phyloP scores from a whole-genome alignment of 2,888 invertebrate species.

The Glaucopsyche alexis region DNA sequence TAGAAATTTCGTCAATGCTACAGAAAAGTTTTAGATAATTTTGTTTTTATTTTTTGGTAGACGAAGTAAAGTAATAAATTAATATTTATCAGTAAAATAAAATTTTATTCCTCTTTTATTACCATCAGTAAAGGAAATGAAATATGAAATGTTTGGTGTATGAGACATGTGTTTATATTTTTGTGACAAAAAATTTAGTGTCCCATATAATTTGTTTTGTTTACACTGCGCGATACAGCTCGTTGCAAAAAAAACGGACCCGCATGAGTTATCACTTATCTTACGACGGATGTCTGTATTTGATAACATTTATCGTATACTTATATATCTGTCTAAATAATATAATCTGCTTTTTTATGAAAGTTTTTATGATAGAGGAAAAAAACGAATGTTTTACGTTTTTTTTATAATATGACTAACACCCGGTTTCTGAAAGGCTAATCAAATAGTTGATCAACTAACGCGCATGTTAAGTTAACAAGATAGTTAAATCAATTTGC shows the following conservation, averaged over 20 bases:
- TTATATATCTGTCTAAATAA: background rate
- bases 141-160: constrained; percentile 16
- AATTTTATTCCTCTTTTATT: background rate
- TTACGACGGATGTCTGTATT: constrained; percentile 16
- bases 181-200: constrained; percentile 20
- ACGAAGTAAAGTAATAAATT: too few relatives aligned
- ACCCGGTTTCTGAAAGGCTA: too few relatives aligned
- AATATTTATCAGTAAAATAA: background rate
- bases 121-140: background rate
- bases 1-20: too few relatives aligned
- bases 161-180: constrained; percentile 17
- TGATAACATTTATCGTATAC: background rate
- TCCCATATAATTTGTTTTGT: constrained; percentile 23
- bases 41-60: too few relatives aligned
- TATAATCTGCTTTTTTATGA: background rate
- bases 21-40: too few relatives aligned
- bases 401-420: too few relatives aligned
- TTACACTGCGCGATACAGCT: constrained; percentile 20
- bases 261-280: background rate
- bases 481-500: too few relatives aligned
- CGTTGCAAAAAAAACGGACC: constrained; percentile 21
- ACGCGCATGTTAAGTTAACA: too few relatives aligned
- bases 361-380: too few relatives aligned
- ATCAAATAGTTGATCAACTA: too few relatives aligned
- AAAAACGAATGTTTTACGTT: too few relatives aligned